These are phyloP conservation scores for Cotesia congregata DNA, from an alignment of 2,888 invertebrate genomes.

Conservation along the genomic window DNA sequence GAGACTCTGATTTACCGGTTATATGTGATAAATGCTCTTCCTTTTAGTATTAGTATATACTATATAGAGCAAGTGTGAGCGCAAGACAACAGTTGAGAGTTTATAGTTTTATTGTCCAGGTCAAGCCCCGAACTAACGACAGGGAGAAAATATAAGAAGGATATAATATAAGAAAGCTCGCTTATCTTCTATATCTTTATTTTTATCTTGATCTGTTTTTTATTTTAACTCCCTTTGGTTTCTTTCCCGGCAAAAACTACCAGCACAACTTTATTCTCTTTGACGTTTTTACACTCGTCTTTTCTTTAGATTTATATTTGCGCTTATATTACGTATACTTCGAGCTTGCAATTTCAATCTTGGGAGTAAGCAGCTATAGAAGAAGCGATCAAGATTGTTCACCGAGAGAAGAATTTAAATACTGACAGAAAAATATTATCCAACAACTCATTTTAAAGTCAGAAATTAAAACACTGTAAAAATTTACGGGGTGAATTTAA, in stretches of 20 bases:
- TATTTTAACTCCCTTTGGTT: not conserved
- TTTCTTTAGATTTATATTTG: slow-evolving; percentile 38
- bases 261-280: slow-evolving; percentile 38
- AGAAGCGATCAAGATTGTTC: not conserved
- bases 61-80: slow-evolving; percentile 7
- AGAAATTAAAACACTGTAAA: slow-evolving; percentile 1
- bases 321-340: slow-evolving; percentile 26
- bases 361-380: not conserved
- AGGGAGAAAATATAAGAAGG: not conserved
- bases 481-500: too few relatives aligned
- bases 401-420: too few relatives aligned
- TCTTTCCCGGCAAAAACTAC: not conserved
- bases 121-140: not conserved
- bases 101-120: not conserved
- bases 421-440: not conserved
- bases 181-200: not conserved
- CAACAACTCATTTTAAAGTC: slow-evolving; percentile 17
- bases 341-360: slow-evolving; percentile 27
- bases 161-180: not conserved
- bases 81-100: not conserved
- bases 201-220: slow-evolving; percentile 1
- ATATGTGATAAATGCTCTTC: not conserved
- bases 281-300: slow-evolving; percentile 37
- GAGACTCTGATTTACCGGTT: not conserved
- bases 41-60: slow-evolving; percentile 11